phyloP scores from a whole-genome alignment of 2,797 vertebrate species.

The Todus mexicanus region DNA sequence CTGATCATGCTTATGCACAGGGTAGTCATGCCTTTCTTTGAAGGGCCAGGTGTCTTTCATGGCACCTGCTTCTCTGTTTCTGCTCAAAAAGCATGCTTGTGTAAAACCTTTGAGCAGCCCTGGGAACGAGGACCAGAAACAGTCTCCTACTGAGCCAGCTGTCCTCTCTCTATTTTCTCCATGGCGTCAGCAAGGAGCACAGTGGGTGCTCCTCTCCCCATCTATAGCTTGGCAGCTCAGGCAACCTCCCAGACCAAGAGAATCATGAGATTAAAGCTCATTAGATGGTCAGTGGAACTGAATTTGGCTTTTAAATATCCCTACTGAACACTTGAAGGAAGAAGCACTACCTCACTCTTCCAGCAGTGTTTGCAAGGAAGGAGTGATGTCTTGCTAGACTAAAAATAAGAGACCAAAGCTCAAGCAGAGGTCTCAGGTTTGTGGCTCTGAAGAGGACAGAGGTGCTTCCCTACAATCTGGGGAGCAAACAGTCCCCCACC shows the following conservation, averaged over 20 bases:
- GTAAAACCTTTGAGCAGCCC: neutral
- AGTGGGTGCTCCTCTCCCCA: neutral
- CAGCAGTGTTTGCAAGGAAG: neutral
- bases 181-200: neutral
- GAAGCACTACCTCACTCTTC: neutral
- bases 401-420: neutral
- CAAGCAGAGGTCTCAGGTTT: neutral
- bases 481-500: neutral
- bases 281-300: neutral
- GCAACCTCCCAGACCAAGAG: neutral
- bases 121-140: neutral
- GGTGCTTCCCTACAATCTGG: accelerated
- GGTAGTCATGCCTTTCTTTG: neutral
- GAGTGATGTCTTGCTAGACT: neutral
- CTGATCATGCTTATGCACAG: neutral
- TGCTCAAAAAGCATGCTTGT: neutral
- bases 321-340: neutral
- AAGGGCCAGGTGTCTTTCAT: neutral
- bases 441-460: neutral
- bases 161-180: neutral
- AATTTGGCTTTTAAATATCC: neutral
- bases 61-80: neutral
- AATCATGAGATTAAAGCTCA: neutral
- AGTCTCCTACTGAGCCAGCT: neutral
- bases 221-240: neutral